Evolutionary conservation across 1,140 invertebrate species (phyloP), one percentile per base, ranked within the genome.

Genomic region (Drosophila virilis): DNA sequence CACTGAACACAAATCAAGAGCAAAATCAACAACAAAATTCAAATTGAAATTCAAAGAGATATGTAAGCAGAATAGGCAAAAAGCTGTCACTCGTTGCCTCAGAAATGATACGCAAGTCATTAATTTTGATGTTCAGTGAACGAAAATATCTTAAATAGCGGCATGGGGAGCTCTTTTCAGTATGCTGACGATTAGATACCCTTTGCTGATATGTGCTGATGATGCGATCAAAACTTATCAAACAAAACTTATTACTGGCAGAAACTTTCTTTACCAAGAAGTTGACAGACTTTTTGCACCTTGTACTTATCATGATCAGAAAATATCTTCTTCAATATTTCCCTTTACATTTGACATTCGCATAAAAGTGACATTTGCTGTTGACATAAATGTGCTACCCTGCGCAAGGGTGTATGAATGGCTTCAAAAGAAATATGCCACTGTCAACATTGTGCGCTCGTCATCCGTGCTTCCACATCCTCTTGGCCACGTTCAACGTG

Each of bases 101-200:
- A 10, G 59, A 46, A 45, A 52, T 58, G 68, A 17, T 65, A 50
- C 67, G 78, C 67, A 75, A 79, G 67, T 82, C 83, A 85, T 85
- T 85, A 85, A 85, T 85, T 86, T 85, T 74, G 75, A 78, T 86
- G 66, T 55, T 35, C 40, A 37, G 42, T n/a, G 52, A n/a, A 32
- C 33, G 58, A 46, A 73, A 67, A 48, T 59, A 38, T 55, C 17
- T 37, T 33, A 52, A 58, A 17, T 8, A 33, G 12, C 4, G 48
- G 12, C 8, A n/a, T 6, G 40, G 13, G 6, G 12, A n/a, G 2
- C 13, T 51, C 6, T 3, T 8, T 10, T 33, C 6, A n/a, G n/a
- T 5, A 6, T 51, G 50, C 1, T 4, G 17, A 28, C 13, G 7
- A 37, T 54, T 22, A 2, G 15, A 35, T 52, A 52, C 50, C n/a